These are phyloP conservation scores for Oscheius sp. DNA, from an alignment of 2,888 invertebrate species.

Conservation along the genomic window DNA sequence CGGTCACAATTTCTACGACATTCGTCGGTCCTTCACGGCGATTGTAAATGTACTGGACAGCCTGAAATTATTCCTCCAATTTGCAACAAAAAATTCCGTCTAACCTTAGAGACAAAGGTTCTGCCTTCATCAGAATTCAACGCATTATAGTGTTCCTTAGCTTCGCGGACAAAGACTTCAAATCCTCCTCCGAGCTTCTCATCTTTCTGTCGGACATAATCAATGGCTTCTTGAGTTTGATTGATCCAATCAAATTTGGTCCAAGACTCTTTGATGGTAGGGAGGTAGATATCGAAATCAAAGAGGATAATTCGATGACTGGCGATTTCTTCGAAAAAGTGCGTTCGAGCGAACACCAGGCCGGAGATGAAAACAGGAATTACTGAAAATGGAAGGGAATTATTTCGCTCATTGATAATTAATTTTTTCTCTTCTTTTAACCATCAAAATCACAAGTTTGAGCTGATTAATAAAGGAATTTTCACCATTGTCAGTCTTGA, in stretches of 20 bases:
- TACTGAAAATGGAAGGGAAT: too few relatives aligned
- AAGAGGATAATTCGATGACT: not conserved
- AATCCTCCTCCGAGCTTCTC: not conserved
- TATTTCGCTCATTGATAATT: too few relatives aligned
- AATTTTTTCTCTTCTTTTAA: not conserved
- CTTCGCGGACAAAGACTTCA: not conserved
- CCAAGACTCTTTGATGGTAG: not conserved
- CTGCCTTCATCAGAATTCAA: not conserved
- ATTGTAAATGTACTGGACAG: not conserved
- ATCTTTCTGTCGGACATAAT: not conserved
- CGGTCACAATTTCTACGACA: not conserved
- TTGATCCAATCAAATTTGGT: not conserved
- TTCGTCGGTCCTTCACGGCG: not conserved
- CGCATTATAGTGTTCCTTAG: not conserved
- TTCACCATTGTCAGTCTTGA: not conserved
- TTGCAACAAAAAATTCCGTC: not conserved
- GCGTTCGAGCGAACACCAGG: too few relatives aligned
- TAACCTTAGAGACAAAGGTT: not conserved
- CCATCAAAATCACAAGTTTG: not conserved
- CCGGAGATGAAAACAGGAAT: too few relatives aligned
- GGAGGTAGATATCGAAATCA: not conserved
- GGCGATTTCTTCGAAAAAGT: not conserved
- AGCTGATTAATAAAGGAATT: too few relatives aligned
- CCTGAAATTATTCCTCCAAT: not conserved
- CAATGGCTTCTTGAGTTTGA: not conserved